phyloP scores from a whole-genome alignment of 2,888 invertebrate species.

The Hydroisotoma schaefferi region DNA sequence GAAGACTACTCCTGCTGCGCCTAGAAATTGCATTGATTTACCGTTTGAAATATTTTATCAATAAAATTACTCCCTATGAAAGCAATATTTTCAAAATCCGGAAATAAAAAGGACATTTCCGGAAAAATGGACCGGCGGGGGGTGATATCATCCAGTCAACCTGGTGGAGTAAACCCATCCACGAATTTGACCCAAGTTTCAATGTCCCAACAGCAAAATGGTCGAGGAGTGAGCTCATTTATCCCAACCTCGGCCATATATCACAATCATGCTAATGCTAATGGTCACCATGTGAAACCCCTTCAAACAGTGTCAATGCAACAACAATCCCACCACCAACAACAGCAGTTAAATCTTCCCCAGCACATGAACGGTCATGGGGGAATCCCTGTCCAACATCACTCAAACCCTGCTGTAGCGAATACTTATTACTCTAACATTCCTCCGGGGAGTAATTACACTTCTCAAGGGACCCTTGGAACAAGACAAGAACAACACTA shows the following conservation, averaged over 20 bases:
- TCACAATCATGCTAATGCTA: constrained; percentile 29
- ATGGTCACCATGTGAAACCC: constrained; percentile 21
- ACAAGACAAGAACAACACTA: constrained; percentile 24
- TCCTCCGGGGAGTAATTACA: constrained; percentile 15
- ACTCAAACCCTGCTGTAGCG: constrained; percentile 12
- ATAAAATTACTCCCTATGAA: neutral
- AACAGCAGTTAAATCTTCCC: constrained; percentile 18
- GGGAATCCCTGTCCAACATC: neutral
- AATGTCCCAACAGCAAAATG: constrained; percentile 25
- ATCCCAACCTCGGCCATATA: constrained; percentile 43
- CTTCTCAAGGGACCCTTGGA: constrained; percentile 14
- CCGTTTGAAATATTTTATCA: too few species aligned
- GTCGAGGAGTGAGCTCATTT: constrained; percentile 44
- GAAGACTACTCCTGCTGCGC: too few species aligned
- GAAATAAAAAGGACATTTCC: constrained; percentile 14
- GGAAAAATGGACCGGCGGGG: constrained; percentile 9
- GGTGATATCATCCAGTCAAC: neutral
- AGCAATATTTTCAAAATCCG: constrained; percentile 13
- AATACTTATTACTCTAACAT: constrained; percentile 25
- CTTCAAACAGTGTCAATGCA: constrained; percentile 10
- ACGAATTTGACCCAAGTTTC: neutral
- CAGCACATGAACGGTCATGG: constrained; percentile 14
- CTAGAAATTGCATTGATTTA: too few species aligned
- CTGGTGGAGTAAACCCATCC: neutral
- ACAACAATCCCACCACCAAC: constrained; percentile 20